Conservation (phyloP, 2,888 invertebrate species). For the Amphipyra tragopoginis region DNA sequence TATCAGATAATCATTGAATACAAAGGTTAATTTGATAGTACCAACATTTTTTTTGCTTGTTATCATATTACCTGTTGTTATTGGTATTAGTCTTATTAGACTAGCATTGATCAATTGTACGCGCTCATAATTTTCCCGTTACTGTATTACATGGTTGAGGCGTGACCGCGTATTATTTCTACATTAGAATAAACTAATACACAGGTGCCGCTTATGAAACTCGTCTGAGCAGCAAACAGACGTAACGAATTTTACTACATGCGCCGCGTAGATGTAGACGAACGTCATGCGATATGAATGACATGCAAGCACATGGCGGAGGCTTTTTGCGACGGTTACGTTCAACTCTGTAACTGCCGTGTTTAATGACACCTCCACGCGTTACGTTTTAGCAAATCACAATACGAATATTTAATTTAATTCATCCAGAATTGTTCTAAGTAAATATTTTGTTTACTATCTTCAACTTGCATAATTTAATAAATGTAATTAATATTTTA, state of each 20-base stretch:
- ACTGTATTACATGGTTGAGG: slow-evolving; percentile 17
- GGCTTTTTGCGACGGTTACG: slow-evolving; percentile 59
- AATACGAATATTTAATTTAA: neutral
- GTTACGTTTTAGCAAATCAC: slow-evolving; percentile 30
- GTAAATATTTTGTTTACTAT: too few relatives aligned
- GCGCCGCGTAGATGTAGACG: slow-evolving; percentile 66
- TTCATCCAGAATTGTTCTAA: too few relatives aligned
- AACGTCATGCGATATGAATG: slow-evolving; percentile 82
- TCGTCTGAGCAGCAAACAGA: slow-evolving; percentile 70
- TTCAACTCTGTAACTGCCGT: slow-evolving; percentile 52
- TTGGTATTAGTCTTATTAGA: neutral
- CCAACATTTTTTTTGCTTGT: too few relatives aligned
- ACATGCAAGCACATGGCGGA: slow-evolving; percentile 71
- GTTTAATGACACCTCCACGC: slow-evolving; percentile 38
- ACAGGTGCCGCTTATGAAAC: slow-evolving; percentile 65
- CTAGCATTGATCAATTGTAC: neutral
- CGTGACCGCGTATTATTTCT: slow-evolving; percentile 42
- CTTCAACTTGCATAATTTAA: too few relatives aligned
- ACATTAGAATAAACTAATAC: slow-evolving; percentile 49
- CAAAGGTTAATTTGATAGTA: too few relatives aligned
- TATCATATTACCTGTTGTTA: too few relatives aligned
- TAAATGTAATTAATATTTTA: too few relatives aligned
- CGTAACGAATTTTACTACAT: slow-evolving; percentile 76
- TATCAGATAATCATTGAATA: too few relatives aligned
- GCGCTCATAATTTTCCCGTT: slow-evolving; percentile 23